phyloP scores from a whole-genome alignment of 2,888 invertebrate species.

The Tenthredo notha region DNA sequence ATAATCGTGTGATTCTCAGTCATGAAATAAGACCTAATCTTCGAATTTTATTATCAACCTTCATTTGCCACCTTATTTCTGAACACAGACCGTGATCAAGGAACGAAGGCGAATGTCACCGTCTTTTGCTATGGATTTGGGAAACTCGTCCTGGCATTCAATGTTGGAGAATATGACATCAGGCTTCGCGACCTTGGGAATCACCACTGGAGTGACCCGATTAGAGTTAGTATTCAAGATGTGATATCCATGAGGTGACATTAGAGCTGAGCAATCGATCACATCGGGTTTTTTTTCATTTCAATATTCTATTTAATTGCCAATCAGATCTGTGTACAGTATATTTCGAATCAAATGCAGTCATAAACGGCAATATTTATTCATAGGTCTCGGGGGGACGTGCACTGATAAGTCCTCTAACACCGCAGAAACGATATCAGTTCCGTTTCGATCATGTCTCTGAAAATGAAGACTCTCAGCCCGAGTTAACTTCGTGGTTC shows the following conservation, averaged over 20 bases:
- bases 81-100: neutral
- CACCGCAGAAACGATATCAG: constrained; percentile 66
- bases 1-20: neutral
- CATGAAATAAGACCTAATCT: neutral
- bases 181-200: constrained; percentile 55
- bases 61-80: neutral
- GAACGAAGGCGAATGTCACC: constrained; percentile 58
- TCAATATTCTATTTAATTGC: neutral
- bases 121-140: too few species aligned
- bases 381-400: constrained; percentile 65
- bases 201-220: constrained; percentile 54
- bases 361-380: constrained; percentile 6
- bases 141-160: too few species aligned
- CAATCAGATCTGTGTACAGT: too few species aligned
- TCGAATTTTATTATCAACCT: neutral
- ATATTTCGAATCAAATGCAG: too few species aligned
- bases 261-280: neutral
- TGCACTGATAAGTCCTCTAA: constrained; percentile 66
- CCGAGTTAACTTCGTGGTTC: constrained; percentile 68
- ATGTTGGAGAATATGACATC: constrained; percentile 67
- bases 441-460: constrained; percentile 69
- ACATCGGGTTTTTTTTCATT: neutral
- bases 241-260: neutral
- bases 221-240: constrained; percentile 60
- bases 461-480: constrained; percentile 59